phyloP scores from a whole-genome alignment of 1,140 invertebrate species.

The Hyles euphorbiae region DNA sequence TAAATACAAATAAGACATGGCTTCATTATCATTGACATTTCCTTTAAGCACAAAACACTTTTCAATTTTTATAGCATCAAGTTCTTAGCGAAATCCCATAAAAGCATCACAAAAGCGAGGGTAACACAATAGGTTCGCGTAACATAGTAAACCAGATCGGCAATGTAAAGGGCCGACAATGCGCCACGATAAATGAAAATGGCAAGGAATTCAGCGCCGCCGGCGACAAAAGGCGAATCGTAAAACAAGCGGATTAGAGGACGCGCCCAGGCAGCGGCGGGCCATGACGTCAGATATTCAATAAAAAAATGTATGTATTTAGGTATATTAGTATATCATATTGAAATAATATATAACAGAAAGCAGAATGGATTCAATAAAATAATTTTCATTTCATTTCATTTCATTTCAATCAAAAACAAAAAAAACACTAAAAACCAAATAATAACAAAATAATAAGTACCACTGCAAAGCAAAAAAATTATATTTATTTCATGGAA shows the following conservation, averaged over 20 bases:
- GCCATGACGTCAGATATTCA: slow-evolving; percentile 16
- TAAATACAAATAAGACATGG: too few species aligned
- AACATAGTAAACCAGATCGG: slow-evolving; percentile 20
- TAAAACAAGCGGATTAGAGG: slow-evolving; percentile 57
- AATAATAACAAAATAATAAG: too few species aligned
- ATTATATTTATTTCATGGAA: too few species aligned
- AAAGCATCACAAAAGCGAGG: slow-evolving; percentile 8
- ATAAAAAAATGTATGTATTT: not conserved
- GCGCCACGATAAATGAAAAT: slow-evolving; percentile 49
- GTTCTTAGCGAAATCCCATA: not conserved
- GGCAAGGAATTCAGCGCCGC: slow-evolving; percentile 34
- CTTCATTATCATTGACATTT: too few species aligned
- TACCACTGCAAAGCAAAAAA: too few species aligned
- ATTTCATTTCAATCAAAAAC: too few species aligned
- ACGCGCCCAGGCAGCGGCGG: slow-evolving; percentile 22
- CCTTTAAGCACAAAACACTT: too few species aligned
- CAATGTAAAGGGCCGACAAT: slow-evolving; percentile 16
- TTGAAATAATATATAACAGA: not conserved
- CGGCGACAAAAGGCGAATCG: slow-evolving; percentile 40
- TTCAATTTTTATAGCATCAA: too few species aligned
- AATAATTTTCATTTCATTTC: too few species aligned
- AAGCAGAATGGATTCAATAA: too few species aligned
- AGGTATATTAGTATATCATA: too few species aligned
- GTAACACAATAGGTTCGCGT: slow-evolving; percentile 5
- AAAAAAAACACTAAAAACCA: too few species aligned